A percentile compares a stretch with the other conserved stretches of the same genome.
Conservation (phyloP, 2,888 invertebrate genomes). For the Charanyca ferruginea region DNA sequence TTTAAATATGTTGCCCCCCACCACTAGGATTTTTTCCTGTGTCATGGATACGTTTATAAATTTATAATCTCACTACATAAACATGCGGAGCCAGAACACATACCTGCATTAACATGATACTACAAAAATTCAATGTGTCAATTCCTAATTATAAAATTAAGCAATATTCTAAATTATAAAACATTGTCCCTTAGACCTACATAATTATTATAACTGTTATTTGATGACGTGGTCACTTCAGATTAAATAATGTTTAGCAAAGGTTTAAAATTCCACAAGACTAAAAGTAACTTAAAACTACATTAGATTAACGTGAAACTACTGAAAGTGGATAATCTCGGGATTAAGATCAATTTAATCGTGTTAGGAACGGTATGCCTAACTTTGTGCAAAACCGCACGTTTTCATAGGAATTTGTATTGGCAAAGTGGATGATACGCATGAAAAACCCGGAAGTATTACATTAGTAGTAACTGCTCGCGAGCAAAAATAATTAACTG, state of each 20-base stretch:
- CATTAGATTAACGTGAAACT: slow-evolving; percentile 53
- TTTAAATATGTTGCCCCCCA: too few species aligned
- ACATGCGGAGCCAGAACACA: too few species aligned
- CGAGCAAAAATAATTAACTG: slow-evolving; percentile 18
- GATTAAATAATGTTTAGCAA: slow-evolving; percentile 2
- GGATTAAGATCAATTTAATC: slow-evolving; percentile 54
- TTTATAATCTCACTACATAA: too few species aligned
- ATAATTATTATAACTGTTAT: too few species aligned
- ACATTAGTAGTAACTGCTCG: not conserved
- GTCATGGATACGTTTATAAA: too few species aligned
- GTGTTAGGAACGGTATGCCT: slow-evolving; percentile 29
- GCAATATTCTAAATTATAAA: not conserved
- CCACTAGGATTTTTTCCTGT: too few species aligned
- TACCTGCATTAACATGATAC: too few species aligned
- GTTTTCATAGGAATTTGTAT: slow-evolving; percentile 3
- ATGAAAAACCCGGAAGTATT: not conserved
- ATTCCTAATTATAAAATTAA: not conserved
- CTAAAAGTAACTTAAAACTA: slow-evolving; percentile 45
- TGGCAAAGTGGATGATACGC: not conserved
- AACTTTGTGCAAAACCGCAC: slow-evolving; percentile 8
- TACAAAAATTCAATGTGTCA: too few species aligned
- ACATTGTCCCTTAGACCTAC: not conserved
- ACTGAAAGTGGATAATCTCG: slow-evolving; percentile 59
- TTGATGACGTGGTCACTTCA: not conserved
- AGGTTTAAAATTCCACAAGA: slow-evolving; percentile 10